Base-by-base conservation (phyloP, 2,113 vertebrate species). In the Gallinago paraguaiae region DNA sequence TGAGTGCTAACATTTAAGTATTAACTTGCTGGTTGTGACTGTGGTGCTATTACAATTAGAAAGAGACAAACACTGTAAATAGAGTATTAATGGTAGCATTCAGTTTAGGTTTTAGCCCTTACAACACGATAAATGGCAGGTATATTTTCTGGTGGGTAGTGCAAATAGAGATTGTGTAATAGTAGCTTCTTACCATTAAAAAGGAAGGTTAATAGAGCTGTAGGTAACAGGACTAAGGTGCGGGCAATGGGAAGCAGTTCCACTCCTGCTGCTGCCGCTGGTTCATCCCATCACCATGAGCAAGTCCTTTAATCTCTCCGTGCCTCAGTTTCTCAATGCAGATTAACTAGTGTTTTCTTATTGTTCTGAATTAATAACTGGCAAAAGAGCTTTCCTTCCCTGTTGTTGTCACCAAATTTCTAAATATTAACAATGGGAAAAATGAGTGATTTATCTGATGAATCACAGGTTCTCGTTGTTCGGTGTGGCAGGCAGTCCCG, bases 81-180 rank as follows among this genome's bases (percentile, higher is more conserved):
- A 33, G 84, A n/a, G 6, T 60, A 56, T 90, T 85, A 80, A 81
- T 35, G 35, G 46, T 41, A 63, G n/a, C 23, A 25, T 57, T 90
- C 24, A 50, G 17, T 78, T 86, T 48, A n/a, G 46, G 9, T 61
- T 83, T 78, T 88, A 93, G 43, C 41, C 16, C 11, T 70, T 39
- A 59, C 11, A 67, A 24, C 8, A 3, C 22, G 45, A 20, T 63
- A 45, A 1, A 0, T 35, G 45, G 27, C 0, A 19, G 17, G 4
- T 65, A 1, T 68, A 17, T 92, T 78, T 94, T 50, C 51, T 78
- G 61, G 30, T n/a, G 53, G 33, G 33, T 50, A n/a, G 11, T 68
- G 43, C 50, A 50, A 30, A 27, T 8, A 51, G 67, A 78, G 25
- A 28, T 64, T n/a, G 17, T 72, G n/a, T 25, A 56, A 24, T 43